Base-by-base conservation (phyloP, 2,888 invertebrate genomes). In the Hyles lineata region DNA sequence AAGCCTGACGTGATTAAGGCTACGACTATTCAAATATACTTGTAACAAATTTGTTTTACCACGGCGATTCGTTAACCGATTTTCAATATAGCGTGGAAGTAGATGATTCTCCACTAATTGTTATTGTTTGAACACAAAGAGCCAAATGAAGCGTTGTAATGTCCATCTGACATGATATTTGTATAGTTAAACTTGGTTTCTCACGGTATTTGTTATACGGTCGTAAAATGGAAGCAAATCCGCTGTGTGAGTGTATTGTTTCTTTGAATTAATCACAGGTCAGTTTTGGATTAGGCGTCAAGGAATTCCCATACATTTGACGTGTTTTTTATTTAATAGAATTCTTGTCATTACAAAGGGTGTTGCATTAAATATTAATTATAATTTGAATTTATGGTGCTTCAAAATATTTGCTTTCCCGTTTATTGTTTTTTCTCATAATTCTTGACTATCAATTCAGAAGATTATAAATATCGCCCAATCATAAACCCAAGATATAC, bases 91-190 rank as follows among this genome's bases (percentile, higher is more conserved):
- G 32, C 71, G 61, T 60, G 59, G 25, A 67, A 67, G 15, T 67
- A 50, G 11, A 43, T 50, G 23, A 67, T 21, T 23, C 63, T 63
- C 21, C 6, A 17, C 67, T 67, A 67, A 67, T 67, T 50, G 50
- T 67, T 50, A 67, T 67, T 50, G 62, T 62, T 35, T 19, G 29
- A 67, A 23, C 43, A 67, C 67, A 67, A 67, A 23, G 21, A 50
- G 43, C 2, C n/a, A 35, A 63, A 63, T 11, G 50, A 67, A 23
- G 17, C 50, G 43, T 67, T 67, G 43, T 43, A 67, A 67, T 43
- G 50, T 67, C 43, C 43, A 67, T 67, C 50, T 67, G 23, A 43
- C 67, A 67, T n/a, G 63, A 63, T 67, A 67, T 67, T 67, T 67
- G 67, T 23, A 43, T 67, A 67, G 67, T 50, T 67, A 21, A 32